phyloP scores from a whole-genome alignment of 2,888 invertebrate genomes.

The Pristionchus japonicus region DNA sequence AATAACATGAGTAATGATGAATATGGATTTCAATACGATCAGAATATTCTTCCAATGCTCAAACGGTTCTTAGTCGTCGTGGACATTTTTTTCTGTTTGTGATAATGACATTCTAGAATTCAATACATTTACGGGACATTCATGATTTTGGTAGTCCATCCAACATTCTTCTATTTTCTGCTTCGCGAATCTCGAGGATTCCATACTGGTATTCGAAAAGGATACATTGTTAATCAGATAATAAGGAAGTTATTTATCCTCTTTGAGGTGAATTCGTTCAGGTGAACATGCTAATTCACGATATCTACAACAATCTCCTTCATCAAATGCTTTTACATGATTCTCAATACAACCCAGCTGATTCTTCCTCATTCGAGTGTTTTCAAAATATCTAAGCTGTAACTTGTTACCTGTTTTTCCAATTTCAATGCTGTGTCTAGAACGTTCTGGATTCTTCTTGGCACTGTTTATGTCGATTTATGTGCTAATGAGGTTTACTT shows the following conservation, averaged over 20 bases:
- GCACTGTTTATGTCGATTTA: not conserved
- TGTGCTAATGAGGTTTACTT: not conserved
- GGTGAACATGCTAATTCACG: not conserved
- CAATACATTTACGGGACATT: not conserved
- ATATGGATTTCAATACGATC: not conserved
- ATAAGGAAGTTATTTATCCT: not conserved
- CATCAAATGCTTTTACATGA: constrained; percentile 8
- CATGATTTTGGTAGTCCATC: not conserved
- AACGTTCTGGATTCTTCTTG: not conserved
- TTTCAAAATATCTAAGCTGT: not conserved
- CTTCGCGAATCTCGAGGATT: not conserved
- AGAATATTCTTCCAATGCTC: not conserved
- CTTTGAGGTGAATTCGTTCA: not conserved
- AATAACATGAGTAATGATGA: not conserved
- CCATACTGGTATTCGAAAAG: not conserved
- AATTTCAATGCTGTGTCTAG: not conserved
- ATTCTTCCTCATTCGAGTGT: not conserved
- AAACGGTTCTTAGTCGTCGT: not conserved
- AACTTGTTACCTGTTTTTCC: not conserved
- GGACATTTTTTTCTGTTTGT: too few relatives aligned
- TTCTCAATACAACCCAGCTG: not conserved
- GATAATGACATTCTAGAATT: too few relatives aligned
- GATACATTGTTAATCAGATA: not conserved
- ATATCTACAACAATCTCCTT: not conserved
- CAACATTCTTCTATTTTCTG: not conserved